Evolutionary conservation across 2,888 invertebrate genomes (phyloP), one percentile per base, ranked within the genome.

Genomic region (Agonopterix heracliana): DNA sequence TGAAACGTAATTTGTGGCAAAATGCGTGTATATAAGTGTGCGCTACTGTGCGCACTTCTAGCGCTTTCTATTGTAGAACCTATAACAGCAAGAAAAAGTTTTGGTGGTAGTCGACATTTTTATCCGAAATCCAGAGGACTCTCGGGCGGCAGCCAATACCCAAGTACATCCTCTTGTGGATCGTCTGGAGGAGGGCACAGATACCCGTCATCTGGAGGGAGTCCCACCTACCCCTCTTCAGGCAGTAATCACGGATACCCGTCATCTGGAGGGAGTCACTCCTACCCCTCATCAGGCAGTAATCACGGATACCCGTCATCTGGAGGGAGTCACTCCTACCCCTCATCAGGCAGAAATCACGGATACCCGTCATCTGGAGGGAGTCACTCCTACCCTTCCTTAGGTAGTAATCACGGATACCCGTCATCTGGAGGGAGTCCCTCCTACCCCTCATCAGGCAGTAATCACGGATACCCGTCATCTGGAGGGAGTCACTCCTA

Each of bases 31-130:
- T 56, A 60, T 36, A 66, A 65, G 58, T 71, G 66, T 61, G 66
- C 64, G 56, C 60, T 81, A 41, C 60, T 81, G 51, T 76, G 72
- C 58, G 70, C 71, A 47, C 51, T 76, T 51, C 50, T 77, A 54
- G 61, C 79, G 54, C 49, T 81, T 60, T 64, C 66, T 52, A 49
- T 65, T 46, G 57, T 63, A 12, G 61, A 64, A 40, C 62, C 68
- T 8, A 66, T 63, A 48, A 54, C 50, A 14, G 66, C 69, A 9
- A 64, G 59, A 56, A 62, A 61, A 55, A 57, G 54, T 55, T 61
- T 52, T 35, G 55, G 57, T 45, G 17, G 17, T 17, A 54, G 64
- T 38, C 47, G 69, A 48, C 63, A 64, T 53, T 55, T 53, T 17
- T 64, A 66, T 54, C 65, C 68, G 41, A 64, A 62, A 54, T 65